phyloP scores from a whole-genome alignment of 2,888 invertebrate species.

The Lithosia quadra region DNA sequence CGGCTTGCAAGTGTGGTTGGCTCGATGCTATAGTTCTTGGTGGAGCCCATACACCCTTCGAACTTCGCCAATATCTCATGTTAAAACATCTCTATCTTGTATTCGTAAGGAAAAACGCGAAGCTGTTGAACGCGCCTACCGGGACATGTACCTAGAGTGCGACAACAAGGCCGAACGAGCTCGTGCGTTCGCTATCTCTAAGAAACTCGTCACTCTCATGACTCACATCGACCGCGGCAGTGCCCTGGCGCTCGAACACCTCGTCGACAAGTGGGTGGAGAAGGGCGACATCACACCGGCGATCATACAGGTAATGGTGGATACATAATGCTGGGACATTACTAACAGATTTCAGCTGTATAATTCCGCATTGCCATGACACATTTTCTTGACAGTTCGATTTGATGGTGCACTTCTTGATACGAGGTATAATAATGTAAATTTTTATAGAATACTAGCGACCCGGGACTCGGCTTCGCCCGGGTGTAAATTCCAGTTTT shows the following conservation, averaged over 20 bases:
- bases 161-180: conserved; percentile 82
- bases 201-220: conserved; percentile 67
- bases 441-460: too few species aligned
- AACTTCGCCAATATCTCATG: not conserved
- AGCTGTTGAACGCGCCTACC: conserved; percentile 92
- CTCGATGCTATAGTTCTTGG: too few species aligned
- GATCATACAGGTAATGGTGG: conserved; percentile 75
- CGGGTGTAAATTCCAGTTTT: too few species aligned
- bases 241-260: conserved; percentile 77
- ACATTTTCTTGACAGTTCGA: too few species aligned
- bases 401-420: too few species aligned
- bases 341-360: not conserved
- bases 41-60: too few species aligned
- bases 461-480: too few species aligned
- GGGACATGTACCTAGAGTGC: conserved; percentile 89
- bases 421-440: too few species aligned
- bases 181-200: conserved; percentile 73
- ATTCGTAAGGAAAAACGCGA: conserved; percentile 87
- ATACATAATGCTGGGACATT: not conserved
- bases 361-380: not conserved
- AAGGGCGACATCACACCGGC: conserved; percentile 77
- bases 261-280: conserved; percentile 78
- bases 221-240: conserved; percentile 72
- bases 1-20: too few species aligned
- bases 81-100: not conserved